phyloP scores from a whole-genome alignment of 2,113 vertebrate species.

The Eulemur macaco region DNA sequence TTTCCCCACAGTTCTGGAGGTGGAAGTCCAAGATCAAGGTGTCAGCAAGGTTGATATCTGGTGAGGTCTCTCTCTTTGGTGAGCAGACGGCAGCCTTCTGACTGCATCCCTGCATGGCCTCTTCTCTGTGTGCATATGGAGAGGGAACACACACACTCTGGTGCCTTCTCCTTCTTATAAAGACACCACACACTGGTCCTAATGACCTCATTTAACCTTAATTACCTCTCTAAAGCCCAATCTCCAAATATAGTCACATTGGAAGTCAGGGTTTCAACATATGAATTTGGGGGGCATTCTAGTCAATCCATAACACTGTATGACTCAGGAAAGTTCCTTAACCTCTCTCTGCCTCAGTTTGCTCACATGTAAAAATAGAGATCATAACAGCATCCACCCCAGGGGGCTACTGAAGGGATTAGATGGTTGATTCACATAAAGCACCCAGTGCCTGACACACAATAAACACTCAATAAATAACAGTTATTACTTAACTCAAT shows the following conservation, averaged over 20 bases:
- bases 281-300: neutral
- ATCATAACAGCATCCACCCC: too few species aligned
- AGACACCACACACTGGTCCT: neutral
- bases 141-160: rapidly evolving
- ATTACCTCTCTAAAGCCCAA: neutral
- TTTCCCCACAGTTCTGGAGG: neutral
- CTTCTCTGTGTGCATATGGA: neutral
- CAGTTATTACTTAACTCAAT: neutral
- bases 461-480: neutral
- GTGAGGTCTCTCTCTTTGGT: neutral
- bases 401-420: neutral
- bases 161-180: neutral
- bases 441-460: too few species aligned
- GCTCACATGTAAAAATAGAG: too few species aligned
- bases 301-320: neutral
- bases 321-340: neutral
- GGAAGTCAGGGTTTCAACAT: neutral
- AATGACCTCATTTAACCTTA: neutral
- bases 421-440: neutral
- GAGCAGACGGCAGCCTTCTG: neutral
- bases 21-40: neutral
- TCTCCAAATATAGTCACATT: neutral
- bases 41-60: neutral
- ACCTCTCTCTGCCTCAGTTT: neutral
- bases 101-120: neutral